Base-by-base conservation (phyloP, 2,797 vertebrate genomes). In the Myotis findleyi region DNA sequence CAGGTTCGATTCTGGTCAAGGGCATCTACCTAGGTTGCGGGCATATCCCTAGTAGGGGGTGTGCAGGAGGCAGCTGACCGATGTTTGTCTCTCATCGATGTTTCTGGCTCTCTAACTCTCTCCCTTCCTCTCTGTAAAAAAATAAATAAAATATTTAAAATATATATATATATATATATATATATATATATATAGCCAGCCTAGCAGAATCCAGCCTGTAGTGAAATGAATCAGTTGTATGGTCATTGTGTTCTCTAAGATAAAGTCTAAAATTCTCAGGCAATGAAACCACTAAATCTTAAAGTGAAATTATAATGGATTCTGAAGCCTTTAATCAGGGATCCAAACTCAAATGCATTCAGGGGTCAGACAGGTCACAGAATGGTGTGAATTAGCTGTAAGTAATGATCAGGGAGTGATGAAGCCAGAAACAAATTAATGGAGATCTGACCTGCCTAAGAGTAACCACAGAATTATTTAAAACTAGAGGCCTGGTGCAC, bases 301-400 rank as follows among this genome's bases (percentile, higher is more conserved):
- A 77, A 47, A 62, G 10, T 72, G 51, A 94, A 89, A 86, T n/a
- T 89, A 38, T 27, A 80, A 80, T n/a, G 49, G 11, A 41, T 83
- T 89, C 21, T n/a, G 86, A 86, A 73, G 6, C 0, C n/a, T 93
- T 91, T 95, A 85, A 89, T 68, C 21, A 89, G n/a, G 23, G 77
- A 93, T 89, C 88, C 77, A 83, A 87, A 86, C 3, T 77, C 51
- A 76, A 51, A 53, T 64, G 38, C 53, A n/a, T 73, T 94, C n/a
- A 38, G 17, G 17, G 27, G 4, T 84, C 41, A 92, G 18, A 23
- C 16, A 92, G 41, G 51, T 89, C 57, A 84, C 51, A 79, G 33
- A 79, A 75, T 75, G 66, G 27, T 69, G 7, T 69, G 44, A 75
- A 84, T 27, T 0, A 6, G 33, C 68, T 33, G 0, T 55, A 66